A percentile compares a stretch with the other conserved stretches of the same genome.
Conservation (phyloP, 1,140 invertebrate genomes). For the Drosophila watanabei region DNA sequence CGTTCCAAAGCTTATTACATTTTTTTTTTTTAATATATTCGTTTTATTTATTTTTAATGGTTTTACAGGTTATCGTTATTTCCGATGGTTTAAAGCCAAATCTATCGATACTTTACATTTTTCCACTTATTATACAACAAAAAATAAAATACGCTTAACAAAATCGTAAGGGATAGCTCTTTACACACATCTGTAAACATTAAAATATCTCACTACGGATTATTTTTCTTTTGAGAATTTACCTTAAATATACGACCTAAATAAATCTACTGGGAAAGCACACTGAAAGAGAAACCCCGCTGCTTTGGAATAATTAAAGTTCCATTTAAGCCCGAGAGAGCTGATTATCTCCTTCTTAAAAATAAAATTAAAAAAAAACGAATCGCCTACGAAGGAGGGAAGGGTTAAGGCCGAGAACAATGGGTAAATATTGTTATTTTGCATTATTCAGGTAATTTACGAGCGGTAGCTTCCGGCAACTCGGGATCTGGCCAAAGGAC, state of each 20-base stretch:
- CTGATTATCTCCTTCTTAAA: conserved; percentile 33
- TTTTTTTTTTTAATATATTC: too few species aligned
- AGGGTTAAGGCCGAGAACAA: conserved; percentile 48
- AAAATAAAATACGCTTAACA: neutral
- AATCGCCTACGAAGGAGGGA: neutral
- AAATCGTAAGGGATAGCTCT: too few species aligned
- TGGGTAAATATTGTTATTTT: conserved; percentile 81
- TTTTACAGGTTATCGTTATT: neutral
- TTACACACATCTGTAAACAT: neutral
- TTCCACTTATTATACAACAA: neutral
- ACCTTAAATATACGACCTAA: conserved; percentile 1
- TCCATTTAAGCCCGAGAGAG: conserved; percentile 33
- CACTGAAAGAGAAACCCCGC: conserved; percentile 10
- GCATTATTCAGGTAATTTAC: conserved; percentile 82
- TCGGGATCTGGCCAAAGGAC: conserved; percentile 18
- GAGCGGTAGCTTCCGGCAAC: conserved; percentile 65
- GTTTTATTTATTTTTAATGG: too few species aligned
- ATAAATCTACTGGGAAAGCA: conserved; percentile 12
- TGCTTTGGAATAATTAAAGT: conserved; percentile 44
- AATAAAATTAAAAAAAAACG: conserved; percentile 12
- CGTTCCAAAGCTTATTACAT: too few species aligned
- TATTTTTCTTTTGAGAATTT: neutral
- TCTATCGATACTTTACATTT: neutral
- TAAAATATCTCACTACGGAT: neutral
- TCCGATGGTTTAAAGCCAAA: neutral